phyloP scores from a whole-genome alignment of 2,797 vertebrate genomes.

The Paedocypris micromegethes region DNA sequence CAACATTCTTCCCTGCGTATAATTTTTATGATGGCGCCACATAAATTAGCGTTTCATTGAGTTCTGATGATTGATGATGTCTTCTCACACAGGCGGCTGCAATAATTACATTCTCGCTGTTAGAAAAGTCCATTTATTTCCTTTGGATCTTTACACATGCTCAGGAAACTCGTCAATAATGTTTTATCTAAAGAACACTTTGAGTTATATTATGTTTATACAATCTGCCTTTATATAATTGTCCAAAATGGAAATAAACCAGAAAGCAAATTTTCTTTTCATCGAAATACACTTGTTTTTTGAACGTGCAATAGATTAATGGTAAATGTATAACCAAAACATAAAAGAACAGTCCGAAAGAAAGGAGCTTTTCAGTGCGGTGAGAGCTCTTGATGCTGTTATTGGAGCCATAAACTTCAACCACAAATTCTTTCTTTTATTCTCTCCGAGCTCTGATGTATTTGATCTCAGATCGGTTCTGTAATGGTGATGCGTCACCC shows the following conservation, averaged over 20 bases:
- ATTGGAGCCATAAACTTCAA: slow-evolving; percentile 3
- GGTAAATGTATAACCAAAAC: background rate
- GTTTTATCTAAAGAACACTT: background rate
- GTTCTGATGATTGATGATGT: slow-evolving; percentile 25
- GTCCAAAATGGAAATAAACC: too few relatives aligned
- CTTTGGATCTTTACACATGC: background rate
- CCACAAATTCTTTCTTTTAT: slow-evolving; percentile 21
- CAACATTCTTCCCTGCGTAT: slow-evolving; percentile 4
- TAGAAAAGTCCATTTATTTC: background rate
- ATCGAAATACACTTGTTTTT: too few relatives aligned
- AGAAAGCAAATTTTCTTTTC: too few relatives aligned
- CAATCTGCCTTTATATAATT: too few relatives aligned
- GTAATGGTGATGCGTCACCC: slow-evolving; percentile 8
- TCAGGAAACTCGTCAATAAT: background rate
- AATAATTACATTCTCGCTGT: slow-evolving; percentile 10
- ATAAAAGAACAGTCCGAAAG: background rate
- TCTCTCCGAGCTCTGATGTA: slow-evolving; percentile 4
- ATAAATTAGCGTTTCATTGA: slow-evolving; percentile 21
- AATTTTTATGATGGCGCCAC: slow-evolving; percentile 12
- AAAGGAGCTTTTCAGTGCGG: background rate
- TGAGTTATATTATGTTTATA: too few relatives aligned
- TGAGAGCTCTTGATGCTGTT: slow-evolving; percentile 5
- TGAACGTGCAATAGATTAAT: too few relatives aligned
- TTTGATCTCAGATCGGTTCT: slow-evolving; percentile 21
- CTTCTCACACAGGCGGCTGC: slow-evolving; percentile 4